These are phyloP conservation scores for Cossypha dichroa DNA, from an alignment of 2,797 vertebrate species.

Conservation along the genomic window DNA sequence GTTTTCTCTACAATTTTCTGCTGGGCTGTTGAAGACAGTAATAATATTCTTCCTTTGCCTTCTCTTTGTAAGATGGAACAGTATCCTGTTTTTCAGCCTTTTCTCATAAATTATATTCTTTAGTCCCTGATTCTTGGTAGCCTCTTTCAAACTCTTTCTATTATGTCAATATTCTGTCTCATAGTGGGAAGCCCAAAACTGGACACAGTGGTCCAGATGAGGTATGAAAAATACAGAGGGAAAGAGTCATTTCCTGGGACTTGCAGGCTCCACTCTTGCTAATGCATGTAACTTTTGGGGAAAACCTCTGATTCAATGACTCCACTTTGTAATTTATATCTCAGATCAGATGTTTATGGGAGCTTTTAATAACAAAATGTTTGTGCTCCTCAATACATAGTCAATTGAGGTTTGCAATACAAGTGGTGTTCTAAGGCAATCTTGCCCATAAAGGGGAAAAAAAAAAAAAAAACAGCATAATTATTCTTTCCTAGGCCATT, in stretches of 20 bases:
- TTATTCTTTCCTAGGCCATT: background rate
- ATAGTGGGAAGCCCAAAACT: background rate
- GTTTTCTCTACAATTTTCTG: background rate
- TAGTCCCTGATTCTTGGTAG: background rate
- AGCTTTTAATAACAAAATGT: background rate
- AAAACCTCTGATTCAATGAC: background rate
- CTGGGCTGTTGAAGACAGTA: background rate
- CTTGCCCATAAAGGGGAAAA: background rate
- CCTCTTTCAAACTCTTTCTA: background rate
- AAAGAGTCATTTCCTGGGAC: background rate
- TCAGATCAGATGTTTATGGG: background rate
- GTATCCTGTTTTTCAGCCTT: accelerated
- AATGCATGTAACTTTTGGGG: background rate
- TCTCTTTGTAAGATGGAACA: background rate
- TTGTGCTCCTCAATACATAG: background rate
- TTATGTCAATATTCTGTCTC: background rate
- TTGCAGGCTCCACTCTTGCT: background rate
- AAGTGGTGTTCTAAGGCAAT: background rate
- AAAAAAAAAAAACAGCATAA: background rate
- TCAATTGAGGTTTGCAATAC: background rate
- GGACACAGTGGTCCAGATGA: background rate
- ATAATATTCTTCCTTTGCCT: background rate
- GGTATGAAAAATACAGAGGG: background rate
- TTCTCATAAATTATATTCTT: background rate
- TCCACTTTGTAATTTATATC: background rate